Conservation (phyloP, 1,140 invertebrate genomes). For the Steinernema feltiae region DNA sequence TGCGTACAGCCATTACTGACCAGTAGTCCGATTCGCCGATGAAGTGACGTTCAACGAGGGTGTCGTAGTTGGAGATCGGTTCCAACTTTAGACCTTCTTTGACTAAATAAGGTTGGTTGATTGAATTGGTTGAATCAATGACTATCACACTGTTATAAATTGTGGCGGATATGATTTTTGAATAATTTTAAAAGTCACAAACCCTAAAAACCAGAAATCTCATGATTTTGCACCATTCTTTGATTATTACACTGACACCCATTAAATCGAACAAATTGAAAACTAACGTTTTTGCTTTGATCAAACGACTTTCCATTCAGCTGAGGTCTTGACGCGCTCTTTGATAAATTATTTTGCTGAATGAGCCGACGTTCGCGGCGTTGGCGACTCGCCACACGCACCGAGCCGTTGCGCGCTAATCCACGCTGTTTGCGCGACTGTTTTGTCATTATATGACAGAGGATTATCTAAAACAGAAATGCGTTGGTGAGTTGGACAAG, state of each 20-base stretch:
- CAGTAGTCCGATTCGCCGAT: background rate
- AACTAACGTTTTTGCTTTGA: slow-evolving; percentile 8
- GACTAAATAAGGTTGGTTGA: background rate
- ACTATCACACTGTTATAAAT: too few species aligned
- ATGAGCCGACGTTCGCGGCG: background rate
- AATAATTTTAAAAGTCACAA: too few species aligned
- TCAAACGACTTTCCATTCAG: background rate
- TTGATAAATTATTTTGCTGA: background rate
- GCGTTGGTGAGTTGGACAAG: too few species aligned
- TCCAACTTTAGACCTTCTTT: background rate
- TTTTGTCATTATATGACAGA: slow-evolving; percentile 2
- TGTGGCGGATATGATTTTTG: too few species aligned
- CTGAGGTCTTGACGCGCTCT: background rate
- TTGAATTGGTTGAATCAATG: too few species aligned
- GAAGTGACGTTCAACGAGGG: slow-evolving; percentile 2
- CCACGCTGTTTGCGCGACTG: background rate
- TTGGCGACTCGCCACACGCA: background rate
- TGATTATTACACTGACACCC: too few species aligned
- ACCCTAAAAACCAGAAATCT: too few species aligned
- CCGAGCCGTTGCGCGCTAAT: background rate
- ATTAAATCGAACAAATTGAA: background rate
- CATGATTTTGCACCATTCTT: too few species aligned
- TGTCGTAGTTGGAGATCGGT: slow-evolving; percentile 3
- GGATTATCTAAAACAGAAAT: background rate
- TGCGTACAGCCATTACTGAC: background rate